Evolutionary conservation across 2,888 invertebrate genomes (phyloP).

Genomic region (Zhuqinia jingwanae): DNA sequence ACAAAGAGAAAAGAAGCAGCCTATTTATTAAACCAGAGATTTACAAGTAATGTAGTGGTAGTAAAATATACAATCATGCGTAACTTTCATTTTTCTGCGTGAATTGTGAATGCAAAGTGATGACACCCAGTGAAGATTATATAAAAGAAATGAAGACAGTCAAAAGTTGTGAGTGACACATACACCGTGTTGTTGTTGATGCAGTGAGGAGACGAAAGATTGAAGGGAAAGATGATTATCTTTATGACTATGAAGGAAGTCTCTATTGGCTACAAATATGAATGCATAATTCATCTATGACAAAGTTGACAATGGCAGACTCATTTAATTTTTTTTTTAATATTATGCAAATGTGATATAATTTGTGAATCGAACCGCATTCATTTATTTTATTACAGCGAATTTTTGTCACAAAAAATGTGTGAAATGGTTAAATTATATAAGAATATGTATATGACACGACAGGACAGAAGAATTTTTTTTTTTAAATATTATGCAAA

Average conservation of each 20-base stretch:
- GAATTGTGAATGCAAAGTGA: constrained; percentile 37
- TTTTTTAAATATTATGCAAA: too few species aligned
- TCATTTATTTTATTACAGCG: too few species aligned
- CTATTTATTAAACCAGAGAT: constrained; percentile 2
- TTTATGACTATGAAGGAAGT: not conserved
- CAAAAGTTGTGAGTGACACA: too few species aligned
- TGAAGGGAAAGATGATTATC: not conserved
- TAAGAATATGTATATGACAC: not conserved
- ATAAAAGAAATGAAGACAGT: not conserved
- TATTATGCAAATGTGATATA: too few species aligned
- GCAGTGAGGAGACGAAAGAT: constrained; percentile 36
- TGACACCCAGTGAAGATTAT: constrained; percentile 29
- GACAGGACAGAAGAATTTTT: not conserved
- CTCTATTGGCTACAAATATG: not conserved
- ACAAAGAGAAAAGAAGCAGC: not conserved
- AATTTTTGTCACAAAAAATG: too few species aligned
- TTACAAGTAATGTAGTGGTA: not conserved
- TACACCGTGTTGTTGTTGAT: too few species aligned
- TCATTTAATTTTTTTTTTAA: not conserved
- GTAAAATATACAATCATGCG: constrained; percentile 42
- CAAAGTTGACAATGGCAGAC: not conserved
- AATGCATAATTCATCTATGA: not conserved
- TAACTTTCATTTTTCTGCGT: constrained; percentile 55
- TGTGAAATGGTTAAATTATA: too few species aligned
- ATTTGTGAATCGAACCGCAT: too few species aligned